Evolutionary conservation across 30 jellyfish, hydroid and myxozoan genomes (phyloP).

Genomic region (Catostylus mosaicus): DNA sequence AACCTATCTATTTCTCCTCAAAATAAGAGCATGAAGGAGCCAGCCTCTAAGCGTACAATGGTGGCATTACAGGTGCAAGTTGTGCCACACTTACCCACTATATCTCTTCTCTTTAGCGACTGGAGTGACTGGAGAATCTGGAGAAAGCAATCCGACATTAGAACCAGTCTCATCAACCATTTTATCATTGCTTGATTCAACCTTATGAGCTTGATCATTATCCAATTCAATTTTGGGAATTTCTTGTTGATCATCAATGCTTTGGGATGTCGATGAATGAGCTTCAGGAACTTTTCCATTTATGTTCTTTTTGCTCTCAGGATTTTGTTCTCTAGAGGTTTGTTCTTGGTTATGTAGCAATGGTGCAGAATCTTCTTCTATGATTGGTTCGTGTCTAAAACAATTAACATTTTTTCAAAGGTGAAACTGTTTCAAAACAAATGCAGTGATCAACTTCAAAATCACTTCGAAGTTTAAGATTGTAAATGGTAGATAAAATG

Average conservation of each 20-base stretch:
- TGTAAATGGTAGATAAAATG: too few species aligned
- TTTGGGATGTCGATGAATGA: slow-evolving; percentile 15
- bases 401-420: not conserved
- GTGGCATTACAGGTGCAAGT: too few species aligned
- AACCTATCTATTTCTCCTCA: too few species aligned
- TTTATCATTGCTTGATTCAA: not conserved
- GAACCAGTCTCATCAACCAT: slow-evolving; percentile 13
- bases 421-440: not conserved
- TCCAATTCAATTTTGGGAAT: slow-evolving; percentile 20
- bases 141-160: slow-evolving; percentile 1
- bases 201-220: not conserved
- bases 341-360: slow-evolving; percentile 21
- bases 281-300: slow-evolving; percentile 41
- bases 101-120: slow-evolving; percentile 28
- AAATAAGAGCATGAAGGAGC: too few species aligned
- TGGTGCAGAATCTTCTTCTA: slow-evolving; percentile 20
- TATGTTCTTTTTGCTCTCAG: not conserved
- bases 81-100: slow-evolving; percentile 66
- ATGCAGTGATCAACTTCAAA: not conserved
- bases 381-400: slow-evolving; percentile 12
- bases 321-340: not conserved
- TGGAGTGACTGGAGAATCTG: not conserved
- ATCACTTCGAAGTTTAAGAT: too few species aligned
- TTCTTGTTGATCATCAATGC: slow-evolving; percentile 17
- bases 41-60: too few species aligned